phyloP scores from a whole-genome alignment of 92 coral and sea anemone genomes.

The Muricea muricata region DNA sequence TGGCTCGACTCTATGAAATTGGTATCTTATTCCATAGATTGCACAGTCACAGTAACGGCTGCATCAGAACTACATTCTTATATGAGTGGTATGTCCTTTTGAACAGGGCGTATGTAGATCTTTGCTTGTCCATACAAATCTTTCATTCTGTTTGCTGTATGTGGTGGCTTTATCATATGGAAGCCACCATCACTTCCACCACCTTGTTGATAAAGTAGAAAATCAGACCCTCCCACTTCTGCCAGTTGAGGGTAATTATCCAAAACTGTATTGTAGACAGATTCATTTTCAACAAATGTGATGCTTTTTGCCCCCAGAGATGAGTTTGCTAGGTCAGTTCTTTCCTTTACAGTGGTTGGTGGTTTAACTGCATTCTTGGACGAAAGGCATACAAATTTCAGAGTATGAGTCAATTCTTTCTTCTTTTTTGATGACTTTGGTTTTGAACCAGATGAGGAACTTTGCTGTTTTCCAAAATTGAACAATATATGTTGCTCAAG shows the following conservation, averaged over 20 bases:
- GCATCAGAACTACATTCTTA: no score
- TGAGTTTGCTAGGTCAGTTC: conserved; percentile 53
- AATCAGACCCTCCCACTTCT: conserved; percentile 63
- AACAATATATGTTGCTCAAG: not conserved
- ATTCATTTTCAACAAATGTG: conserved; percentile 35
- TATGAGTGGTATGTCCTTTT: conserved; percentile 25
- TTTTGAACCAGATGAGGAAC: not conserved
- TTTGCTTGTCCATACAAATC: conserved; percentile 59
- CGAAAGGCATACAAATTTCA: conserved; percentile 59
- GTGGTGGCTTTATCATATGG: conserved; percentile 62
- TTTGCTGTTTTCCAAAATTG: not conserved
- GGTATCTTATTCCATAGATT: no score
- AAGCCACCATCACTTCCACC: conserved; percentile 65
- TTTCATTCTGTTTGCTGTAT: conserved; percentile 47
- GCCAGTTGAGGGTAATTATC: conserved; percentile 45
- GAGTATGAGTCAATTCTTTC: conserved; percentile 34
- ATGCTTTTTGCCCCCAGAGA: conserved; percentile 52
- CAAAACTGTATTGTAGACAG: conserved; percentile 42
- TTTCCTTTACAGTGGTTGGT: conserved; percentile 61
- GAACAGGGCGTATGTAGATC: conserved; percentile 62
- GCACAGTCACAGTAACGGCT: no score
- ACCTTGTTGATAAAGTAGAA: conserved; percentile 52
- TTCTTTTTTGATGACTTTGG: conserved; percentile 9
- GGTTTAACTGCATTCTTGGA: conserved; percentile 49
- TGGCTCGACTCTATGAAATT: no score